Percentiles rank a stretch among this genome's conserved stretches.
These are phyloP conservation scores for Masnerella sp. DNA, from an alignment of 2,888 invertebrate genomes.

Conservation along the genomic window DNA sequence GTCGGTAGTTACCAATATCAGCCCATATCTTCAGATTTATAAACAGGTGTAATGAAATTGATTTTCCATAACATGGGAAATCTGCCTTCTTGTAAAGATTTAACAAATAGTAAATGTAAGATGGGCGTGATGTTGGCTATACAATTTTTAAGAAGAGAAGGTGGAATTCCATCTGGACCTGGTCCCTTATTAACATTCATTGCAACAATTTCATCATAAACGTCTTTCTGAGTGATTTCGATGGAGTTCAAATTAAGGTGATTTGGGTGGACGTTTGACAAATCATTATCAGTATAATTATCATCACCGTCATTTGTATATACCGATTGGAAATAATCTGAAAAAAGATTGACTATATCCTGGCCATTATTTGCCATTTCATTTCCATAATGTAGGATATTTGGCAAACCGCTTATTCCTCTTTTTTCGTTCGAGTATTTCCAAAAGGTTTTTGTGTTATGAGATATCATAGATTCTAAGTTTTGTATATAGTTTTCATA, in stretches of 20 bases:
- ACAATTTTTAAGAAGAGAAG: neutral
- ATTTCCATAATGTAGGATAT: neutral
- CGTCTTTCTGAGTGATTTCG: neutral
- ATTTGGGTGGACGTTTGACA: neutral
- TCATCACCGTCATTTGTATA: neutral
- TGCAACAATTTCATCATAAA: neutral
- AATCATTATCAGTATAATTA: neutral
- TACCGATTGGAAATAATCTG: neutral
- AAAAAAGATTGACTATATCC: neutral
- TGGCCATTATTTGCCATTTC: neutral
- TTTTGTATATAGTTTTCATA: neutral
- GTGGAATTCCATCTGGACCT: neutral
- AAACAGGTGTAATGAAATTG: neutral
- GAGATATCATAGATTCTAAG: neutral
- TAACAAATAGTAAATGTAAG: neutral
- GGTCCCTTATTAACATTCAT: neutral
- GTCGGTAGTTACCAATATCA: too few species aligned
- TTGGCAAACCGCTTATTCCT: neutral
- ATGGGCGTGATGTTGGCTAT: neutral
- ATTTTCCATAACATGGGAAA: neutral
- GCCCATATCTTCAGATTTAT: neutral
- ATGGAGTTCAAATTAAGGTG: neutral
- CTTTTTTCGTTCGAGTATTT: neutral
- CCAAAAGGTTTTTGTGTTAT: constrained; percentile 2
- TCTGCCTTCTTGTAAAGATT: neutral